Base-by-base conservation (phyloP, 2,797 vertebrate species). In the Luscinia megarhynchos region DNA sequence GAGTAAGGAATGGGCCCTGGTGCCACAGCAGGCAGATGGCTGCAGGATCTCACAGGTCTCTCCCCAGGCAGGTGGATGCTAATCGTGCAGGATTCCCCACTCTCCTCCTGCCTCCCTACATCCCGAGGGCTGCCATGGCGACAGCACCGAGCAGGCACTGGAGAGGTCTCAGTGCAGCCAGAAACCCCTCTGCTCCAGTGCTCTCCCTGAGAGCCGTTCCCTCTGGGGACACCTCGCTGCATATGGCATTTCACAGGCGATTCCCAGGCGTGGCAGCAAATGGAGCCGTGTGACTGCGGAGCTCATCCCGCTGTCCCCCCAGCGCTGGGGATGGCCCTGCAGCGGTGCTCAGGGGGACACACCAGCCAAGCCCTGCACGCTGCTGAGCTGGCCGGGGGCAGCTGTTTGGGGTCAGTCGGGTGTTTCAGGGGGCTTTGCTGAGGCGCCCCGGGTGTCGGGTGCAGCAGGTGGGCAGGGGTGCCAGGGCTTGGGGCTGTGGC, bases 321-420 rank as follows among this genome's bases (percentile, higher is more conserved):
- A 9, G n/a, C 0, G 0, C 48, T 41, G 48, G 32, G 41, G 19
- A 20, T 30, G 57, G 43, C n/a, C 62, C 54, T 3, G 34, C 69
- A 26, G 73, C 17, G 15, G 4, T 20, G 76, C 53, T 3, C 61
- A 12, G 27, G 54, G 84, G 54, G n/a, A 45, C 41, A 18, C 51
- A 24, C 23, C 70, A 30, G 67, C 32, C 54, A 21, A 92, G 57
- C 57, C 23, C 2, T 3, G 34, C 29, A 17, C 0, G 2, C 58
- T 7, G 13, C 84, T 5, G 38, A 62, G 51, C 3, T 1, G 16
- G 23, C 72, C 62, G 78, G 8, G 24, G 72, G 75, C 75, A 53
- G 40, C 67, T 45, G 20, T 26, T 61, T 15, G 75, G 57, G 58
- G 64, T 59, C 34, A 22, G 9, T 2, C 9, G 61, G 61, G 27